Conservation (phyloP, 64 coral and sea anemone genomes). For the Platygyra sinensis region DNA sequence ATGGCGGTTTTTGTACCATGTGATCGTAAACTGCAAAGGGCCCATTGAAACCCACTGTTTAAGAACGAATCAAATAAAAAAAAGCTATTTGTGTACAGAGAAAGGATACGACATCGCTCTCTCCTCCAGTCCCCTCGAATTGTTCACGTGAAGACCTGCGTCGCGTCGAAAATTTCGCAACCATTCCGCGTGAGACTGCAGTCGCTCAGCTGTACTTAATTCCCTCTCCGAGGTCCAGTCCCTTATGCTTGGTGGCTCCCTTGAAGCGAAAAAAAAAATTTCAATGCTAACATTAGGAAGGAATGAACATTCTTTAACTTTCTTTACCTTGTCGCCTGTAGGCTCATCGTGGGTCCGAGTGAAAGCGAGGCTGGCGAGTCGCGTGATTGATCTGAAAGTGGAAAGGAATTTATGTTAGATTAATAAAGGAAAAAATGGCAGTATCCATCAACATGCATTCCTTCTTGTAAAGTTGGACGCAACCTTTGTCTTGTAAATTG, state of each 20-base stretch:
- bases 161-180: constrained; percentile 83
- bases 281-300: not conserved
- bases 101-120: constrained; percentile 79
- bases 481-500: no score
- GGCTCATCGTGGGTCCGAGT: constrained; percentile 39
- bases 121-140: constrained; percentile 44
- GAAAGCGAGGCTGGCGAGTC: constrained; percentile 52
- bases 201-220: constrained; percentile 72
- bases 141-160: constrained; percentile 44
- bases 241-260: constrained; percentile 53
- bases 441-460: no score
- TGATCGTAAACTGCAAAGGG: no score
- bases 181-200: constrained; percentile 85
- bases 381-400: constrained; percentile 58
- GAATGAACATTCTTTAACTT: not conserved
- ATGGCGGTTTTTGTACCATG: no score
- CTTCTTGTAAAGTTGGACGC: no score
- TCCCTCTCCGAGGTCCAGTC: constrained; percentile 82
- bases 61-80: not conserved
- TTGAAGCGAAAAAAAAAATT: not conserved
- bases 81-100: not conserved
- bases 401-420: not conserved
- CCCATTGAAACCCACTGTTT: not conserved
- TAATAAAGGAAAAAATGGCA: no score
- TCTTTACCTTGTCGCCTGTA: constrained; percentile 35